Evolutionary conservation across 2,888 invertebrate species (phyloP).

Genomic region (Odontothrips loti): DNA sequence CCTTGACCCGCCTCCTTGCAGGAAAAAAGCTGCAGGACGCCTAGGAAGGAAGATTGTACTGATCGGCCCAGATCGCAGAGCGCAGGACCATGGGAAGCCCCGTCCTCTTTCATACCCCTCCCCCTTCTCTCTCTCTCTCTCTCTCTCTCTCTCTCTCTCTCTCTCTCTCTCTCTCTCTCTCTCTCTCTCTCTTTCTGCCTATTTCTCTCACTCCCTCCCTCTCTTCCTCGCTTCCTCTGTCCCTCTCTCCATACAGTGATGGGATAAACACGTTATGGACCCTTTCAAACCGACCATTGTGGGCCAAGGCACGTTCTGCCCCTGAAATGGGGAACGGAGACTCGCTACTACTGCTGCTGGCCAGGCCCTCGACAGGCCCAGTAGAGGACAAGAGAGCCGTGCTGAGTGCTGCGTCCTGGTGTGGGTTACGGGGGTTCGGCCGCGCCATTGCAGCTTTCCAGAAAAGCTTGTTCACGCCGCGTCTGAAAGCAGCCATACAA

Average conservation of each 20-base stretch:
- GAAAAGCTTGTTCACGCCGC: no score
- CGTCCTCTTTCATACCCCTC: no score
- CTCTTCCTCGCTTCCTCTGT: not conserved
- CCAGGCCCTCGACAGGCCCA: no score
- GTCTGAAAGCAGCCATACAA: no score
- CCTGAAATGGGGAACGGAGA: not conserved
- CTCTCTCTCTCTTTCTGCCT: not conserved
- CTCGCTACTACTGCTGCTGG: no score
- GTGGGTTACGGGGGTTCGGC: no score
- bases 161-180: not conserved
- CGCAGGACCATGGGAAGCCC: no score
- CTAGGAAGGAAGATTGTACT: not conserved
- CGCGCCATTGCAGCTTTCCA: no score
- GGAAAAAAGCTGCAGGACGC: not conserved
- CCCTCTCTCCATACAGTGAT: constrained; percentile 4
- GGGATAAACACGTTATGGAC: constrained; percentile 26
- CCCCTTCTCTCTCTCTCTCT: not conserved
- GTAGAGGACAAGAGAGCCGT: no score
- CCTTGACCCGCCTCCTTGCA: no score
- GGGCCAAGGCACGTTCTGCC: constrained; percentile 23
- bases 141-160: constrained; percentile 1
- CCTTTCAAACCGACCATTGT: constrained; percentile 22
- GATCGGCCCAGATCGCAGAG: not conserved
- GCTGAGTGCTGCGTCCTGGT: no score
- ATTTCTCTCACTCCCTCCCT: not conserved